Evolutionary conservation across 2,113 vertebrate genomes (phyloP), one percentile per base, ranked within the genome.

Genomic region (Ascaphus truei): DNA sequence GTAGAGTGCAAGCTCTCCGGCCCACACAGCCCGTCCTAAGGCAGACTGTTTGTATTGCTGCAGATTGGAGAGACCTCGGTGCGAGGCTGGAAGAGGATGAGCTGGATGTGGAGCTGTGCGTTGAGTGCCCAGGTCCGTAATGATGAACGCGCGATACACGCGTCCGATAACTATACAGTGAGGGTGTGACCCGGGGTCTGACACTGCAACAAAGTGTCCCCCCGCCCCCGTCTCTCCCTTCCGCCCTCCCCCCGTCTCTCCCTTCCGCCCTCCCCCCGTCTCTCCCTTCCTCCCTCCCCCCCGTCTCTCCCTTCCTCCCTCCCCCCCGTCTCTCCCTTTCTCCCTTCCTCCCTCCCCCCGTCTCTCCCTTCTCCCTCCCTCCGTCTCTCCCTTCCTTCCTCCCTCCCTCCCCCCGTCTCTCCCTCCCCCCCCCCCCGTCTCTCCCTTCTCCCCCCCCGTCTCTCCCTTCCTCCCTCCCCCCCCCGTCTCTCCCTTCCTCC

Each of bases 41-140:
- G n/a, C n/a, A n/a, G n/a, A n/a, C n/a, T n/a, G n/a, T n/a, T n/a
- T n/a, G n/a, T n/a, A n/a, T n/a, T n/a, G n/a, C 15, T 33, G 11
- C 41, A 48, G 41, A 33, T 3, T 8, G 27, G 29, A 47, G 4
- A 1, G 41, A 62, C 3, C 10, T n/a, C n/a, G n/a, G 41, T 16
- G 1, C 5, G n/a, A 6, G 41, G 3, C 12, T 3, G 3, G 39
- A 63, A 3, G 9, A 9, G 11, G 61, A 63, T 3, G 61, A 63
- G 20, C 22, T 63, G 20, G 61, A 63, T 15, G 26, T 63, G 45
- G 61, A 63, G 22, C 61, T 63, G 22, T 30, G 36, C 18, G 51
- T 63, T 9, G 13, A 51, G 30, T 63, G 61, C 31, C 61, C 61
- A 63, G 61, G 61, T 63, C 25, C 16, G 1, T 10, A 16, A 8